phyloP scores from a whole-genome alignment of 2,797 vertebrate genomes.

The Todus mexicanus region DNA sequence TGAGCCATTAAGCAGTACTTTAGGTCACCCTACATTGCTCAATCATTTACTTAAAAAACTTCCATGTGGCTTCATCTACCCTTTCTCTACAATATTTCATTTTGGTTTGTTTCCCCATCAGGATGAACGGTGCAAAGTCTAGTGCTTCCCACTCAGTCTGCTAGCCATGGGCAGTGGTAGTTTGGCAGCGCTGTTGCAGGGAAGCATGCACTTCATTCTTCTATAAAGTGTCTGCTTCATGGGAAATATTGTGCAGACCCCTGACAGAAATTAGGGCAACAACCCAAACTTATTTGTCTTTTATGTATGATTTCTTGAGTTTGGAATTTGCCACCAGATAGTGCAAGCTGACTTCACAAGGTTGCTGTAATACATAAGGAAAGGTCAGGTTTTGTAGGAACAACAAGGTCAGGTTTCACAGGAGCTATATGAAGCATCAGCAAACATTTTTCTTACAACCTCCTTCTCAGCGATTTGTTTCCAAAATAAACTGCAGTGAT shows the following conservation, averaged over 20 bases:
- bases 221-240: not conserved
- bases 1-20: not conserved
- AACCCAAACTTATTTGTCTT: not conserved
- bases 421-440: not conserved
- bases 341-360: not conserved
- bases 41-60: not conserved
- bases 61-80: not conserved
- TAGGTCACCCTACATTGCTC: not conserved
- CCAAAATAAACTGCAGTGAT: not conserved
- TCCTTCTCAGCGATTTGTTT: not conserved
- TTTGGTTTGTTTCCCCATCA: not conserved
- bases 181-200: not conserved
- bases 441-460: not conserved
- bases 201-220: not conserved
- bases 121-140: not conserved
- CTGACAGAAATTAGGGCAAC: not conserved
- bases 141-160: not conserved
- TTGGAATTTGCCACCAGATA: not conserved
- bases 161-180: not conserved
- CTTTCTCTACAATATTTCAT: not conserved
- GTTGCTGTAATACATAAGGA: not conserved
- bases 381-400: not conserved
- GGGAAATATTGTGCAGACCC: not conserved
- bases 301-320: not conserved
- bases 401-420: not conserved